Conservation (phyloP, 2,888 invertebrate species). For the Malthinus flaveolus region DNA sequence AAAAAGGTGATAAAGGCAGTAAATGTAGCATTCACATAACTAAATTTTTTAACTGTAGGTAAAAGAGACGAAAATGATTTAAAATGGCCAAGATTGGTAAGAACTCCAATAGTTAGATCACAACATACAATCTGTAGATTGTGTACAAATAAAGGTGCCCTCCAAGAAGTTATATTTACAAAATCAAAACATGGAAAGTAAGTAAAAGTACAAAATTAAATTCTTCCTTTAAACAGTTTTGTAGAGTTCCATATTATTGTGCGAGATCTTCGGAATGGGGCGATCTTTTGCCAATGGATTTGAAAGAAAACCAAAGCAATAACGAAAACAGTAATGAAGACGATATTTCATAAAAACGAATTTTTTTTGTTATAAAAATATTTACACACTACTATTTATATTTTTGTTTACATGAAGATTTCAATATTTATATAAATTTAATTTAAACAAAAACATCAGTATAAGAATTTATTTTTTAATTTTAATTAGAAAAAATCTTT, state of each 20-base stretch:
- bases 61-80: constrained; percentile 55
- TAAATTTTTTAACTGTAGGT: constrained; percentile 44
- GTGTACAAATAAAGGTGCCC: constrained; percentile 73
- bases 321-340: too few species aligned
- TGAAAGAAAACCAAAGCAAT: constrained; percentile 36
- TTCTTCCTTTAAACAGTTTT: constrained; percentile 36
- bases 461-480: too few species aligned
- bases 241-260: constrained; percentile 70
- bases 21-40: too few species aligned
- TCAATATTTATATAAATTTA: too few species aligned
- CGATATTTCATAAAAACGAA: too few species aligned
- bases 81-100: constrained; percentile 80
- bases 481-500: too few species aligned
- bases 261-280: constrained; percentile 78
- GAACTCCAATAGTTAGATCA: constrained; percentile 69
- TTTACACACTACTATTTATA: too few species aligned
- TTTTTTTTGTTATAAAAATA: too few species aligned
- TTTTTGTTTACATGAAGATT: too few species aligned
- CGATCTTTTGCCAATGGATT: constrained; percentile 72
- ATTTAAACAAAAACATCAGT: too few species aligned
- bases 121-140: constrained; percentile 77
- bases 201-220: constrained; percentile 41
- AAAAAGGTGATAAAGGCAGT: constrained; percentile 63
- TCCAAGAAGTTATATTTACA: constrained; percentile 78
- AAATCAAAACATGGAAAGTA: constrained; percentile 75